Percentiles rank a stretch among this genome's conserved stretches.
phyloP scores from a whole-genome alignment of 2,113 vertebrate species.

The Ramphastos sulfuratus region DNA sequence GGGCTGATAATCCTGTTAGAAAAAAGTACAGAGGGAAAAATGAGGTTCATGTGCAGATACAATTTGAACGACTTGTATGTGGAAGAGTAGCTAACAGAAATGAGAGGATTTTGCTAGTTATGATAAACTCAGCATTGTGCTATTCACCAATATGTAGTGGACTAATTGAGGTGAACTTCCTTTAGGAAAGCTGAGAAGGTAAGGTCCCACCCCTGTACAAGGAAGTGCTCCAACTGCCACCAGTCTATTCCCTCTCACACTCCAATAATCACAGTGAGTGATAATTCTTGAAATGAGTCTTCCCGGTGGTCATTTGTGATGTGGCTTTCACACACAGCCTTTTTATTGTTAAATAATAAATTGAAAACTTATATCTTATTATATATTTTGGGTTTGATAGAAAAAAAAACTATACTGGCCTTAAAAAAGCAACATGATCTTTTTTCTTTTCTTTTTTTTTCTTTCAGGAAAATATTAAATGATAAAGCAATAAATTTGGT shows the following conservation, averaged over 20 bases:
- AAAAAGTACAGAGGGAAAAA: not conserved
- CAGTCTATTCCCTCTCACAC: not conserved
- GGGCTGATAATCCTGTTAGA: not conserved
- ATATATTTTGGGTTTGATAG: not conserved
- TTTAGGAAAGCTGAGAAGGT: not conserved
- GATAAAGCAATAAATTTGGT: not conserved
- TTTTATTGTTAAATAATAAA: not conserved
- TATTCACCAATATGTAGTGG: rapidly evolving
- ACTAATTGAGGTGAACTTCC: not conserved
- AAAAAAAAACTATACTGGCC: not conserved
- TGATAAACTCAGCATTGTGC: not conserved
- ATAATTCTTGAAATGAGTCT: not conserved
- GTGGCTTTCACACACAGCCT: not conserved
- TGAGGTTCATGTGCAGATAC: not conserved
- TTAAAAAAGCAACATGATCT: not conserved
- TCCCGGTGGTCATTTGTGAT: not conserved
- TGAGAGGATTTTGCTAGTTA: not conserved
- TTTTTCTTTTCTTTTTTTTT: not conserved
- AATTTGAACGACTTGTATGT: not conserved
- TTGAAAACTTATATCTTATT: not conserved
- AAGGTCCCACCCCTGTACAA: not conserved
- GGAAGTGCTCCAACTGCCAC: not conserved
- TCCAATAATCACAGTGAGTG: not conserved
- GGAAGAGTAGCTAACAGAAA: not conserved
- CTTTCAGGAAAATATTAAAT: not conserved